Conservation (phyloP, 2,797 vertebrate species). For the Octomys mimax region DNA sequence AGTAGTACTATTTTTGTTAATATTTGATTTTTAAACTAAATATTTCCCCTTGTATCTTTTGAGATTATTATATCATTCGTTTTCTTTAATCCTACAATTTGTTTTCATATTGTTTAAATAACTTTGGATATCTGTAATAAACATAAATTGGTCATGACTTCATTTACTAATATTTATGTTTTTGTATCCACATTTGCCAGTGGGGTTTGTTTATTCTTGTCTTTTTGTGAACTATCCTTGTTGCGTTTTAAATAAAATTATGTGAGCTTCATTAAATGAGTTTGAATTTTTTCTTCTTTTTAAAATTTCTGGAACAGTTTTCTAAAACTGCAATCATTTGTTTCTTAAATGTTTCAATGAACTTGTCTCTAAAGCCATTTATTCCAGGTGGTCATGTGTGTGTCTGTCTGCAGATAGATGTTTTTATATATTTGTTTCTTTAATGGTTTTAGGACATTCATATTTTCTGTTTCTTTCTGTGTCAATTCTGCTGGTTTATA, state of each 20-base stretch:
- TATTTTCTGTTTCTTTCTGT: not conserved
- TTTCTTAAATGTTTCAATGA: not conserved
- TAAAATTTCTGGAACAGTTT: not conserved
- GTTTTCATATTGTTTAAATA: not conserved
- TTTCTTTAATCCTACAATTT: not conserved
- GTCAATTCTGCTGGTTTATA: not conserved
- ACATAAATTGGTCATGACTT: not conserved
- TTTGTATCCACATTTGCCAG: not conserved
- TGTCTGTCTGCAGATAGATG: not conserved
- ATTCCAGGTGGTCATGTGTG: not conserved
- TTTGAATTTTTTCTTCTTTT: not conserved
- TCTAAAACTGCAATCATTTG: not conserved
- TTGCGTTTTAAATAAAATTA: not conserved
- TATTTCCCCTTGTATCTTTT: not conserved
- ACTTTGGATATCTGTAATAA: not conserved
- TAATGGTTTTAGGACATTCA: not conserved
- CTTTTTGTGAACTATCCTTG: not conserved
- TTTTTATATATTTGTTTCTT: not conserved
- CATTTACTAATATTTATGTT: slow-evolving; percentile 17
- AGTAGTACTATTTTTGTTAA: not conserved
- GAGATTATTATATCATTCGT: not conserved
- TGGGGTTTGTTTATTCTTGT: not conserved
- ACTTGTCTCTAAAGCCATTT: not conserved
- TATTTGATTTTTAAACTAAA: not conserved
- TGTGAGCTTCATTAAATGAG: not conserved